These are phyloP conservation scores for Crossocerus cetratus DNA, from an alignment of 2,888 invertebrate genomes.

Conservation along the genomic window DNA sequence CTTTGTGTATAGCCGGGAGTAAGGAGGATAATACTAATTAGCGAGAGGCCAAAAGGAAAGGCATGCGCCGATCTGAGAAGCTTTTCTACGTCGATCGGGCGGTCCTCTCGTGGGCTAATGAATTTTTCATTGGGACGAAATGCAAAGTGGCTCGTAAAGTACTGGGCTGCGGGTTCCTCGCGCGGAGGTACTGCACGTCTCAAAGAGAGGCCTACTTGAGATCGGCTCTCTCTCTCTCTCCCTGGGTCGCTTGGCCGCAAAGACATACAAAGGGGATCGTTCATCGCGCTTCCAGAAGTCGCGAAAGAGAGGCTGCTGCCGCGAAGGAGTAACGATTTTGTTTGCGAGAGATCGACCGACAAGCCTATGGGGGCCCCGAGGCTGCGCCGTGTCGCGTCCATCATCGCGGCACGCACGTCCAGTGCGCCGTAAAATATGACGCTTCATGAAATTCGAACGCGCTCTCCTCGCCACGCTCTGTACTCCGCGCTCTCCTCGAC, in stretches of 20 bases:
- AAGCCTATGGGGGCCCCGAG: conserved; percentile 10
- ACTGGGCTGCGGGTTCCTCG: conserved; percentile 6
- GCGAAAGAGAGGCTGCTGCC: conserved; percentile 37
- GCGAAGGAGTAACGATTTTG: conserved; percentile 14
- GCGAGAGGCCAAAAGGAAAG: conserved; percentile 19
- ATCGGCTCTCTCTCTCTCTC: conserved; percentile 17
- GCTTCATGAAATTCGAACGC: conserved; percentile 3
- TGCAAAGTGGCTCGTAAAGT: conserved; percentile 71
- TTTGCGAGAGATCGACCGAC: conserved; percentile 26
- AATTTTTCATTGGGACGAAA: conserved; percentile 68
- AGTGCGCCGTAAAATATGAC: neutral
- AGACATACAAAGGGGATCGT: conserved; percentile 59
- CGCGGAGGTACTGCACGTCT: conserved; percentile 47
- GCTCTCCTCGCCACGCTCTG: neutral
- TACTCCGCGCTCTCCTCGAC: neutral
- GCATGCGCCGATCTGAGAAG: conserved; percentile 35
- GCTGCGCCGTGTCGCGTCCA: neutral
- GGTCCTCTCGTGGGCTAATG: conserved; percentile 53
- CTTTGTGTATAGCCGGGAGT: conserved; percentile 22
- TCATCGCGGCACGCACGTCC: conserved; percentile 3
- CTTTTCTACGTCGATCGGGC: conserved; percentile 44
- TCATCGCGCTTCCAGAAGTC: conserved; percentile 60
- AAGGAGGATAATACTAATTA: conserved; percentile 43
- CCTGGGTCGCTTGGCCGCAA: conserved; percentile 12
- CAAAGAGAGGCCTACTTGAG: conserved; percentile 42